A percentile compares a stretch with the other conserved stretches of the same genome.
Evolutionary conservation across 2,888 invertebrate genomes (phyloP).

Genomic region (Miltochrista miniata): DNA sequence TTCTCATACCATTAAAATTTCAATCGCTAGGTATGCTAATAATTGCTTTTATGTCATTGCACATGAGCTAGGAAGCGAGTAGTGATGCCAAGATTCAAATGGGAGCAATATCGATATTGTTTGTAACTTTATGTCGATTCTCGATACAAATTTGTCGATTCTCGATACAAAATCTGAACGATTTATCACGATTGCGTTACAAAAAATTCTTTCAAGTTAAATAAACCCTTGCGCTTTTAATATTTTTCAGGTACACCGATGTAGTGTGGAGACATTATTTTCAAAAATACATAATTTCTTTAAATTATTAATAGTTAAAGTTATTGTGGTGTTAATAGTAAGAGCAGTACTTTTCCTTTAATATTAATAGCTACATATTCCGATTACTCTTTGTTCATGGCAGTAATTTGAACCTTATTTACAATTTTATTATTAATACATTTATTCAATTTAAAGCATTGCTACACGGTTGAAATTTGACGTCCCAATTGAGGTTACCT

Average conservation of each 20-base stretch:
- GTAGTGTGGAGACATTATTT: conserved; percentile 6
- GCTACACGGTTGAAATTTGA: no score
- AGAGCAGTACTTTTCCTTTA: conserved; percentile 52
- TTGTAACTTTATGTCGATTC: neutral
- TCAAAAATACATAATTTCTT: conserved; percentile 19
- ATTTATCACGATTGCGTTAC: neutral
- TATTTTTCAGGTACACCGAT: no score
- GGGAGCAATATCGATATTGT: neutral
- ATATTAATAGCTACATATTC: conserved; percentile 37
- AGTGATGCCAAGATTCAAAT: neutral
- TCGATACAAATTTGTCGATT: neutral
- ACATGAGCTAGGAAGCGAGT: no score
- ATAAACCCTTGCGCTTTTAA: no score
- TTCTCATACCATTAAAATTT: neutral
- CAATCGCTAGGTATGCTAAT: neutral
- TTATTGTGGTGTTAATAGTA: conserved; percentile 58
- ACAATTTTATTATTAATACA: conserved; percentile 44
- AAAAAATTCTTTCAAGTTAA: no score
- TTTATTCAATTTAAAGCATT: conserved; percentile 30
- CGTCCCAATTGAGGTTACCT: no score
- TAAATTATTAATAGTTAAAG: conserved; percentile 32
- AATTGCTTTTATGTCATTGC: no score
- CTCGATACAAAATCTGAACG: neutral
- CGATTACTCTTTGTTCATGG: conserved; percentile 43
- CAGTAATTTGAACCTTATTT: conserved; percentile 61